These are phyloP conservation scores for Andrena dorsata DNA, from an alignment of 2,888 invertebrate species.

Conservation along the genomic window DNA sequence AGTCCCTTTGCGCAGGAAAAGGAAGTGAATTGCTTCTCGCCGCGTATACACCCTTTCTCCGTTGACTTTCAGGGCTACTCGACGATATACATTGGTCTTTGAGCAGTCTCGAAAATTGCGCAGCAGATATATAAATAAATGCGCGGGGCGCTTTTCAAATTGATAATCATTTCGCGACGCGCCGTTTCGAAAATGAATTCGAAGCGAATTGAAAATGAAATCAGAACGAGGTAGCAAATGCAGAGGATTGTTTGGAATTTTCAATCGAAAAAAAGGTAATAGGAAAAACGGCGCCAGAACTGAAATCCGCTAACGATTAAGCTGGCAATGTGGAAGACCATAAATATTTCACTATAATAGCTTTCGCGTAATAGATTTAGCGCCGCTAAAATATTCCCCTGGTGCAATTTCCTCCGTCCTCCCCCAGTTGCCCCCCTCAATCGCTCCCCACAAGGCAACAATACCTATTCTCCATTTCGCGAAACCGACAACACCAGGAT, in stretches of 20 bases:
- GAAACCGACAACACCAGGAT: conserved; percentile 44
- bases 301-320: conserved; percentile 14
- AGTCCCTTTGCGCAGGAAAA: not conserved
- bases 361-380: conserved; percentile 21
- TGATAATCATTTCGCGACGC: not conserved
- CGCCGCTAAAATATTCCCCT: conserved; percentile 32
- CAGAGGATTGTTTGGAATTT: not conserved
- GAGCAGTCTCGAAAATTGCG: not conserved
- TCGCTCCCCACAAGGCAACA: conserved; percentile 15
- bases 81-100: not conserved
- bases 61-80: not conserved
- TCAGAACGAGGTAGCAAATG: not conserved
- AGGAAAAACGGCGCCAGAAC: not conserved
- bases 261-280: not conserved
- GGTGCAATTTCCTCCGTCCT: conserved; percentile 40
- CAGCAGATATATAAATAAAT: not conserved
- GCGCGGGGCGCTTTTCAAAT: not conserved
- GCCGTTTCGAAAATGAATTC: not conserved
- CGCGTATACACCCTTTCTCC: not conserved
- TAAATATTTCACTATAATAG: conserved; percentile 40
- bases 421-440: not conserved
- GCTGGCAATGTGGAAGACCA: conserved; percentile 1
- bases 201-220: not conserved
- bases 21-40: not conserved
- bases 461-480: conserved; percentile 36